Conservation (phyloP, 2,888 invertebrate genomes). For the Leptogaster cylindrica region DNA sequence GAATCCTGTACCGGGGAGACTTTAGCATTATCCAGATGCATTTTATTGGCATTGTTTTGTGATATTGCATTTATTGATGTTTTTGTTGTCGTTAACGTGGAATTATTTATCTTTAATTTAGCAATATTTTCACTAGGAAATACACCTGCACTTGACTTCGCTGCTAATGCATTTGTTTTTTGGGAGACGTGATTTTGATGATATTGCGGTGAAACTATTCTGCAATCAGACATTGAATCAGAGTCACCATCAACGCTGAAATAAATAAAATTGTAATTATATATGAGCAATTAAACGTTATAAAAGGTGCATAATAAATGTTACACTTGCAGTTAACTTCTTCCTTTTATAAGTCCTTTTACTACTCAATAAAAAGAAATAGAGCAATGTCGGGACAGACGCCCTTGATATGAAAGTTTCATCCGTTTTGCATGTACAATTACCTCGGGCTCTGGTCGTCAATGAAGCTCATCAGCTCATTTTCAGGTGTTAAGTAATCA, state of each 20-base stretch:
- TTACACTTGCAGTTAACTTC: too few species aligned
- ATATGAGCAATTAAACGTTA: too few species aligned
- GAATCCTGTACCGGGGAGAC: slow-evolving; percentile 27
- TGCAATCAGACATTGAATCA: slow-evolving; percentile 68
- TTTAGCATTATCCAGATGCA: slow-evolving; percentile 21
- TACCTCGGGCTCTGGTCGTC: slow-evolving; percentile 73
- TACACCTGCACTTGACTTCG: slow-evolving; percentile 19
- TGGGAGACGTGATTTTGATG: slow-evolving; percentile 13
- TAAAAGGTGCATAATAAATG: too few species aligned
- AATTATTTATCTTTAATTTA: slow-evolving; percentile 36
- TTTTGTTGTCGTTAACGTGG: not conserved
- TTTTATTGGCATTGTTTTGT: slow-evolving; percentile 6
- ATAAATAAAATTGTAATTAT: too few species aligned
- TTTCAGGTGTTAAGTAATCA: slow-evolving; percentile 80
- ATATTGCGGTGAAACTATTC: slow-evolving; percentile 63
- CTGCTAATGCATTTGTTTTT: slow-evolving; percentile 14
- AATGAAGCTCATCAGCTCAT: slow-evolving; percentile 78
- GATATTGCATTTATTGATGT: slow-evolving; percentile 44
- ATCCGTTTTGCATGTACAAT: too few species aligned
- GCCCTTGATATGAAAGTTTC: too few species aligned
- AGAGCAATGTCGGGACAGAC: too few species aligned
- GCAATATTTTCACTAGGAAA: slow-evolving; percentile 40
- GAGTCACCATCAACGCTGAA: slow-evolving; percentile 66
- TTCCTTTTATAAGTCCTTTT: too few species aligned
- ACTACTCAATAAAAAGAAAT: too few species aligned